Evolutionary conservation across 2,113 vertebrate genomes (phyloP).

Genomic region (Emberiza fucata): DNA sequence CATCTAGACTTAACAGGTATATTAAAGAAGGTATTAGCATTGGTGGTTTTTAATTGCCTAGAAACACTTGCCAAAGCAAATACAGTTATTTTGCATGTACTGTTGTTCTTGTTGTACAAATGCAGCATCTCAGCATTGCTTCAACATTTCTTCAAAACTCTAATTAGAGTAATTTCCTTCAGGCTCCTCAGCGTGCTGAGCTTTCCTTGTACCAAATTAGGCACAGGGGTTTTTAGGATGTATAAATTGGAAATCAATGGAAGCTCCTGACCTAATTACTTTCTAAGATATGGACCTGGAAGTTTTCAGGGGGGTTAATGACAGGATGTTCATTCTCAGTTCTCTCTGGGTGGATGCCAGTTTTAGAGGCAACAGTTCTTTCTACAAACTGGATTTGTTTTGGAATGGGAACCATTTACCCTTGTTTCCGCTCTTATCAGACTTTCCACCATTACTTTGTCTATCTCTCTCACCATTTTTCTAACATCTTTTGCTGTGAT

Average conservation of each 20-base stretch:
- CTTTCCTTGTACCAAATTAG: slow-evolving; percentile 2
- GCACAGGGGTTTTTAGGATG: not conserved
- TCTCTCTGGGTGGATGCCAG: not conserved
- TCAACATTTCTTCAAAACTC: not conserved
- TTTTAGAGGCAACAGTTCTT: not conserved
- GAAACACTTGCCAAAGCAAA: not conserved
- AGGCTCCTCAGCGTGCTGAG: not conserved
- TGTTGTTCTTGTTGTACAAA: not conserved
- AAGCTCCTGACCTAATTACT: not conserved
- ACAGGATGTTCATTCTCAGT: not conserved
- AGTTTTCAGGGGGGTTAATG: not conserved
- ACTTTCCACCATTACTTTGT: not conserved
- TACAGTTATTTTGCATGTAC: not conserved
- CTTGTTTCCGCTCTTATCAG: not conserved
- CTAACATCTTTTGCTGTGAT: not conserved
- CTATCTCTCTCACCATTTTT: not conserved
- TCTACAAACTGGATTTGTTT: not conserved
- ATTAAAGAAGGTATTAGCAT: not conserved
- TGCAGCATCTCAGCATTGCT: not conserved
- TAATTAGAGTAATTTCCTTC: not conserved
- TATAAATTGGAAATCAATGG: slow-evolving; percentile 32
- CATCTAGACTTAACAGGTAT: not conserved
- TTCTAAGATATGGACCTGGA: not conserved
- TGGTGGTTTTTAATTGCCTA: not conserved
- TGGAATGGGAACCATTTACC: not conserved